Evolutionary conservation across 2,888 invertebrate species (phyloP), one percentile per base, ranked within the genome.

Genomic region (Eucera pruinosa): DNA sequence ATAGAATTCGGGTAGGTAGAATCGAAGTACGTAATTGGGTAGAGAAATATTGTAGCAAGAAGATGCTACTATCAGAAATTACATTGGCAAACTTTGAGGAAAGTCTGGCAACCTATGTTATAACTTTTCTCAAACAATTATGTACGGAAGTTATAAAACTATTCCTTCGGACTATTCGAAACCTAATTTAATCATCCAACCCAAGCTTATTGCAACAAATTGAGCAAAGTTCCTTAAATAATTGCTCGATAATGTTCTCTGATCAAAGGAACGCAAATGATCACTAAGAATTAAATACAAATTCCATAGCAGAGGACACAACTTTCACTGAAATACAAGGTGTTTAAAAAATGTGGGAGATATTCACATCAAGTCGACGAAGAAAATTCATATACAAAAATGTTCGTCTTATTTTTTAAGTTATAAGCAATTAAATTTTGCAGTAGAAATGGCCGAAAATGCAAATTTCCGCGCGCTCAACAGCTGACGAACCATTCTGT

Each of bases 41-140:
- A n/a, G 13, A n/a, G 23, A 13, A 48, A 62, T 18, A 13, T 47
- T 36, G 23, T 36, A 2, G 25, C 27, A 23, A 18, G 30, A 25
- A 27, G 13, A 20, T 30, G 20, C 45, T 18, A 9, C 39, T 39
- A 50, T 61, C 27, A 0, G n/a, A 6, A 5, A 50, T 50, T 50
- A 50, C 48, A 62, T 62, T 15, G 50, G 39, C 18, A 62, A 62
- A 39, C 13, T 50, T 50, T 18, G 15, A 62, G 43, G 25, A 25
- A 25, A 36, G 36, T 3, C 25, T 27, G 62, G 50, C 50, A 27
- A 39, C 4, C 27, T n/a, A 13, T 25, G 50, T 13, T n/a, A n/a
- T n/a, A 27, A 39, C 27, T 13, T 48, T 48, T 39, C 7, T 6
- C 11, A 25, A 41, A 41, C 55, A 23, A 41, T 25, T 25, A 25